phyloP scores from a whole-genome alignment of 2,888 invertebrate genomes.

The Zhuqinia jingwanae region DNA sequence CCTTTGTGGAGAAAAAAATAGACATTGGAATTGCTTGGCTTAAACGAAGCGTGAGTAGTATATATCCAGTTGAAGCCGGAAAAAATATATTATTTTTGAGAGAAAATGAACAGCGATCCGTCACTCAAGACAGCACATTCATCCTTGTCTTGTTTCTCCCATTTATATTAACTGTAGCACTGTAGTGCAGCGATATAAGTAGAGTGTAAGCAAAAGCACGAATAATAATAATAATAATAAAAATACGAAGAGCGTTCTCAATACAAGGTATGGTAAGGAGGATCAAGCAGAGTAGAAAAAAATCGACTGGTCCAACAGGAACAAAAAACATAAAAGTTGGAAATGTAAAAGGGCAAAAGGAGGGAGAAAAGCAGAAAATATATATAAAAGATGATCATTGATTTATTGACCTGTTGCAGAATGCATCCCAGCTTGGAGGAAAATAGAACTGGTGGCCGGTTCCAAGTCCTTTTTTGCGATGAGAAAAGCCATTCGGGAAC shows the following conservation, averaged over 20 bases:
- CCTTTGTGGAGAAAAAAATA: background rate
- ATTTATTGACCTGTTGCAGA: conserved; percentile 76
- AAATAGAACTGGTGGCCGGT: conserved; percentile 53
- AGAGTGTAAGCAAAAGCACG: too few species aligned
- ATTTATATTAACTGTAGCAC: background rate
- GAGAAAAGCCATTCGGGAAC: conserved; percentile 74
- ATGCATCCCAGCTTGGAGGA: conserved; percentile 1
- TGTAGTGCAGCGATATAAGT: too few species aligned
- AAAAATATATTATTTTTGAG: too few species aligned
- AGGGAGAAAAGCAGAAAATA: conserved; percentile 12
- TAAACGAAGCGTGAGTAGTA: background rate
- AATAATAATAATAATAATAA: too few species aligned
- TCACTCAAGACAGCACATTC: conserved; percentile 51
- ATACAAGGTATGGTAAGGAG: background rate
- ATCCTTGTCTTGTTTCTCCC: conserved; percentile 52
- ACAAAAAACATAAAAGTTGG: background rate
- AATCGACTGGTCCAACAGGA: background rate
- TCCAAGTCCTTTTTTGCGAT: conserved; percentile 76
- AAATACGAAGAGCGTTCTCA: too few species aligned
- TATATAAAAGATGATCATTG: conserved; percentile 67
- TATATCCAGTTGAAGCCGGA: background rate
- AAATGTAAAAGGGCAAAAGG: background rate
- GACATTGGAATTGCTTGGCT: background rate
- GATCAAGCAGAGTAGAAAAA: background rate
- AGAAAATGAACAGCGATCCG: conserved; percentile 15